Conservation (phyloP, 2,113 vertebrate species). For the Callipepla squamata region DNA sequence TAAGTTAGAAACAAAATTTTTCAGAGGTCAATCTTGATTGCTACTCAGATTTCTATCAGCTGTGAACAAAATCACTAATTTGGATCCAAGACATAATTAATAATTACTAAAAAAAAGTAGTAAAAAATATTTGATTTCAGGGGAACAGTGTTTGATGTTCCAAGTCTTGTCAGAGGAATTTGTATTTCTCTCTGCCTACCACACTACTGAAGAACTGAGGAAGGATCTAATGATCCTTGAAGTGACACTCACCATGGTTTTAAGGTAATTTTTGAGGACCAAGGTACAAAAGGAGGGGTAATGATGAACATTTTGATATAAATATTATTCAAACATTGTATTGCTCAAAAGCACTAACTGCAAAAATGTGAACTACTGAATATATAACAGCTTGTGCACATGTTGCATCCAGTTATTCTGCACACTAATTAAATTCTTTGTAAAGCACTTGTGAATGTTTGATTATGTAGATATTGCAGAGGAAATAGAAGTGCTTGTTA, state of each 20-base stretch:
- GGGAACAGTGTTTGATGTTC: neutral
- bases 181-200: neutral
- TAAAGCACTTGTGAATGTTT: conserved; percentile 48
- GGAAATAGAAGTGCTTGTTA: conserved; percentile 33
- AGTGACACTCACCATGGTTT: neutral
- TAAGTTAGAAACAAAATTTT: neutral
- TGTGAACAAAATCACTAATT: conserved; percentile 37
- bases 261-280: neutral
- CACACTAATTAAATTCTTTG: conserved; percentile 44
- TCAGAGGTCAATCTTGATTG: neutral
- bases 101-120: too few relatives aligned
- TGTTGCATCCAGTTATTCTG: neutral
- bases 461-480: conserved; percentile 52
- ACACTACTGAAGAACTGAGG: neutral
- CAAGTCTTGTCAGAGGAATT: neutral
- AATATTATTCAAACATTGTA: neutral
- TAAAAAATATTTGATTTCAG: neutral
- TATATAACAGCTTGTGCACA: conserved; percentile 11
- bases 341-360: neutral
- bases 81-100: neutral
- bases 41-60: neutral
- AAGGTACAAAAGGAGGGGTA: neutral
- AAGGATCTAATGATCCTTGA: neutral
- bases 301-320: neutral
- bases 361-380: conserved; percentile 23